These are phyloP conservation scores for Phaenicophaeus curvirostris DNA, from an alignment of 2,797 vertebrate species.

Conservation along the genomic window DNA sequence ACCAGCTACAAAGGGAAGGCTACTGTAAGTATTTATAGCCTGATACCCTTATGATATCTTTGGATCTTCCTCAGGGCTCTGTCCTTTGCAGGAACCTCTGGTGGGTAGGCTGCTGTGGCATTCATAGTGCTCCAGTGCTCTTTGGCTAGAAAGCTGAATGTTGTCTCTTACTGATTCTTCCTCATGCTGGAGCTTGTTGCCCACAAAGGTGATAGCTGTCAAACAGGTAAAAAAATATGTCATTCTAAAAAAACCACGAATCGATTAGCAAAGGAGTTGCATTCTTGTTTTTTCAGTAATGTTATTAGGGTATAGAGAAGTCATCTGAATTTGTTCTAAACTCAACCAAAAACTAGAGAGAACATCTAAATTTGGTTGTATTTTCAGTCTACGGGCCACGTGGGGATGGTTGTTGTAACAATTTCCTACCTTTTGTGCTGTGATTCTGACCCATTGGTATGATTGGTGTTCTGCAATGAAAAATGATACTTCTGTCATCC, in stretches of 20 bases:
- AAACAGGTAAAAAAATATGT: not conserved
- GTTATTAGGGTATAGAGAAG: not conserved
- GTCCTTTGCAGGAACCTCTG: not conserved
- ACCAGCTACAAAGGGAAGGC: not conserved
- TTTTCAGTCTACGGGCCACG: not conserved
- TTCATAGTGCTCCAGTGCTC: not conserved
- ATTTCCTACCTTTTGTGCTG: not conserved
- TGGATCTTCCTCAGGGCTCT: not conserved
- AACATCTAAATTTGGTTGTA: not conserved
- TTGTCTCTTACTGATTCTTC: not conserved
- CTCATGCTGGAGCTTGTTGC: not conserved
- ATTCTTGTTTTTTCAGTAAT: not conserved
- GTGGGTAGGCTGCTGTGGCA: not conserved
- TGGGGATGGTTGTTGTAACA: not conserved
- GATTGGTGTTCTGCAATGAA: not conserved
- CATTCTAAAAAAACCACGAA: rapidly evolving
- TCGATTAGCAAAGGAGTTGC: not conserved
- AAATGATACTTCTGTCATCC: not conserved
- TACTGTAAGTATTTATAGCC: not conserved
- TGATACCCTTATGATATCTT: not conserved
- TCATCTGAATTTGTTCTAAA: not conserved
- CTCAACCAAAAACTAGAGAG: not conserved
- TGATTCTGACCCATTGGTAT: not conserved
- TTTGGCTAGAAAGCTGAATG: not conserved
- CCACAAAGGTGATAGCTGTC: not conserved